Evolutionary conservation across 2,797 vertebrate genomes (phyloP), one percentile per base, ranked within the genome.

Genomic region (Chaenodraco wilsoni): DNA sequence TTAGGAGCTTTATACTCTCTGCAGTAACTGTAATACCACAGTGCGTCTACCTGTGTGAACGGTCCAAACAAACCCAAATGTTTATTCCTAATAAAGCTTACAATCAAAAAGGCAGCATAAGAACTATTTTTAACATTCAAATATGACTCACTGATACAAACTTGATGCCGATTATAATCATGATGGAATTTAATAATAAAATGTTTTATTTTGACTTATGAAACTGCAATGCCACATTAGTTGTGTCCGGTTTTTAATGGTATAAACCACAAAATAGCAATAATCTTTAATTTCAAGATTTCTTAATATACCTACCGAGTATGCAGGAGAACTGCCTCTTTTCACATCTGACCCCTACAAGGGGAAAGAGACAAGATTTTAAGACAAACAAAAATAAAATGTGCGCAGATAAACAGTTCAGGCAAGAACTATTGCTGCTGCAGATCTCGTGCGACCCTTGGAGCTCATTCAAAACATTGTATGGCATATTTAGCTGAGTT

Each of bases 311-410:
- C 92, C 67, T 86, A 95, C 94, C 87, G 92, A 94, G 87, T 94
- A 94, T 69, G 93, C 93, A 71, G 94, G 94, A 83, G 94, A 94
- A 70, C 90, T 91, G 59, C 93, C 93, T 78, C 93, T 91, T 91
- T 94, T 95, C 81, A 92, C 88, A 76, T 94, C 94, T 65, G 93
- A 94, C 45, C 93, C 91, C 92, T 94, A 56, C 48, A 14, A 65
- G 60, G 45, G 10, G 27, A 59, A 9, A 69, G 65, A 64, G n/a
- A 27, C 55, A 76, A 69, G 40, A 43, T 1, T 19, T 77, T 84
- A 27, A 76, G 45, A 40, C 1, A 44, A 58, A 69, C 6, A 71
- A 11, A 67, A 37, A 4, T 8, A 8, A 37, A 9, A 37, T 37
- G 33, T 37, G 33, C 33, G 33, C 33, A 37, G 33, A 37, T 6